Evolutionary conservation across 1,140 invertebrate genomes (phyloP), one percentile per base, ranked within the genome.

Genomic region (Homarus americanus): DNA sequence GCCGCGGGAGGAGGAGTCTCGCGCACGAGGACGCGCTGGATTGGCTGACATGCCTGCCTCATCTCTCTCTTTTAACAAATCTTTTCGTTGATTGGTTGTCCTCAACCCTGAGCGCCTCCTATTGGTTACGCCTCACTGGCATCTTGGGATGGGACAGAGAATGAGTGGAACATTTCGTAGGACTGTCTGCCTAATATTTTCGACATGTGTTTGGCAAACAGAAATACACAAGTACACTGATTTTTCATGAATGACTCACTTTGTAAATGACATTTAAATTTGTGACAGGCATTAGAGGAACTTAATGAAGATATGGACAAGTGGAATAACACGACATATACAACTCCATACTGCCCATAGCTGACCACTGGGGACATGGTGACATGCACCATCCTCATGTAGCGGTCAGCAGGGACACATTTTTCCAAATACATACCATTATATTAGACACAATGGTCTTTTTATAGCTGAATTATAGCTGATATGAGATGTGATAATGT

Each of bases 191-290:
- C 91, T 90, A 87, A 92, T 92, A 92, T 92, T 92, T 92, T 91
- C 92, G 86, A 92, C 92, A 92, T 92, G 90, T 92, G 92, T 91
- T 92, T 92, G 85, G 89, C 92, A 92, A 91, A 92, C 92, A 89
- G 91, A 91, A 92, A 92, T 91, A 92, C 92, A 92, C 92, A 92
- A 92, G 88, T 87, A 91, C 87, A 91, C 85, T 91, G 92, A 92
- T 92, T 92, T 92, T 92, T 92, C 92, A 89, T 91, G 92, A 87
- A 91, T 91, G 91, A 80, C 85, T 91, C 91, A 82, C 91, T 91
- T 91, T 91, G 91, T 82, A 82, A 73, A 83, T 83, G 87, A 75
- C 75, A 72, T 80, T 34, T 41, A 76, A 78, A 76, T 88, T 82
- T 88, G 76, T 66, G 86, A 90, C 72, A 90, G 20, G 72, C 72